Base-by-base conservation (phyloP, 2,888 invertebrate genomes). In the Eilema griseolum region DNA sequence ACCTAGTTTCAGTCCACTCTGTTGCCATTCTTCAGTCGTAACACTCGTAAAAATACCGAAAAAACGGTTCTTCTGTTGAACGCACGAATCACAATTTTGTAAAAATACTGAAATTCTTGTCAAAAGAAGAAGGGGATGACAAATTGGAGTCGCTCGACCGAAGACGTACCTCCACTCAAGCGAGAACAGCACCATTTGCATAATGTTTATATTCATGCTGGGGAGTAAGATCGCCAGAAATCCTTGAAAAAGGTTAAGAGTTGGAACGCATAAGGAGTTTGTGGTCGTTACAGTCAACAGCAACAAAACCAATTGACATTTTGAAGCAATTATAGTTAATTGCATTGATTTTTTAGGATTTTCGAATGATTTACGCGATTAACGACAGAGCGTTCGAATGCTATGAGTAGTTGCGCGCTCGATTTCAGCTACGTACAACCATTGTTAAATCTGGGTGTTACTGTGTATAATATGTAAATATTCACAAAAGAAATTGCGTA, bases 61-160 rank as follows among this genome's bases (percentile, higher is more conserved):
- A 52, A n/a, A 52, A 52, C 52, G 52, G 52, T 52, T 20, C 20
- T 46, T 20, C 46, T 7, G 16, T 8, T n/a, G 7, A n/a, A 52
- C 10, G 8, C 52, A 1, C 52, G n/a, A 52, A n/a, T 52, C 52
- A n/a, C 52, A 10, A 52, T 52, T n/a, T n/a, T 52, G 20, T 52
- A 52, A 52, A 52, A n/a, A 52, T 52, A 52, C n/a, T n/a, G n/a
- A 52, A n/a, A n/a, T n/a, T 52, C 52, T 10, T 52, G n/a, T 52
- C 5, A 52, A 52, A 52, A 52, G 52, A n/a, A 52, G n/a, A n/a
- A 52, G 10, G 52, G n/a, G 20, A n/a, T 52, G n/a, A 52, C 52
- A 52, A 52, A 52, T 52, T 52, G 52, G 10, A 52, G 10, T 52
- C 52, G 8, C 10, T 52, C 52, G n/a, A 52, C 52, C 52, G n/a